Percentiles rank a stretch among this genome's conserved stretches.
phyloP scores from a whole-genome alignment of 2,797 vertebrate genomes.

The Argyrosomus regius region DNA sequence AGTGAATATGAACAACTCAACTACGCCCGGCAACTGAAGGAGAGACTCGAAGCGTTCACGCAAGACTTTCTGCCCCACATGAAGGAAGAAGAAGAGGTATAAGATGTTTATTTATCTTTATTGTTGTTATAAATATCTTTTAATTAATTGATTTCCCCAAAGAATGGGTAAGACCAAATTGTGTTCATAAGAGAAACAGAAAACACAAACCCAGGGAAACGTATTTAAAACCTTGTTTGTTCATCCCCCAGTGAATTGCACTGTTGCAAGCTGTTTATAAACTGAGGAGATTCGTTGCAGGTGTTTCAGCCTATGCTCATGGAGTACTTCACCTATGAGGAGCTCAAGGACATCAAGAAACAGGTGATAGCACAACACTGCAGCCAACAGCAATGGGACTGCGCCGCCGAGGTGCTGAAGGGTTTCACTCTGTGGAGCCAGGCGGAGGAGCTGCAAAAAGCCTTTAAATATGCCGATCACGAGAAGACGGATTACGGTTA shows the following conservation, averaged over 20 bases:
- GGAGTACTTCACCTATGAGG: constrained; percentile 98
- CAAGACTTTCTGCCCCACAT: constrained; percentile 99
- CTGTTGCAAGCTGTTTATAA: constrained; percentile 36
- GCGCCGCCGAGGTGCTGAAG: constrained; percentile 89
- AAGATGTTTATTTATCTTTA: constrained; percentile 3
- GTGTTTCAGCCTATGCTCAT: constrained; percentile 99
- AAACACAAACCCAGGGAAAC: not conserved
- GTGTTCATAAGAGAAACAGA: not conserved
- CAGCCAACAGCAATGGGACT: constrained; percentile 88
- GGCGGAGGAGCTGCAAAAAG: constrained; percentile 94
- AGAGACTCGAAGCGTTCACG: constrained; percentile 96
- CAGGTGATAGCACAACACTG: constrained; percentile 97
- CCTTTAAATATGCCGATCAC: constrained; percentile 95
- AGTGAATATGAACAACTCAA: constrained; percentile 98
- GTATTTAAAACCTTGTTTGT: not conserved
- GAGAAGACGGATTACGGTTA: constrained; percentile 94
- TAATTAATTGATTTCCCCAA: not conserved
- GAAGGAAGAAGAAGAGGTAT: constrained; percentile 99
- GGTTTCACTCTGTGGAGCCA: constrained; percentile 94
- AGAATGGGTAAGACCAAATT: constrained; percentile 29
- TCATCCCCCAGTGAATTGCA: not conserved
- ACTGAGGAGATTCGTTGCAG: constrained; percentile 78
- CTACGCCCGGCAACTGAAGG: constrained; percentile 97
- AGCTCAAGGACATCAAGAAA: constrained; percentile 98
- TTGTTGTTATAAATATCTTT: constrained; percentile 8